Evolutionary conservation across 2,797 vertebrate species (phyloP), one percentile per base, ranked within the genome.

Genomic region (Selene dorsalis): DNA sequence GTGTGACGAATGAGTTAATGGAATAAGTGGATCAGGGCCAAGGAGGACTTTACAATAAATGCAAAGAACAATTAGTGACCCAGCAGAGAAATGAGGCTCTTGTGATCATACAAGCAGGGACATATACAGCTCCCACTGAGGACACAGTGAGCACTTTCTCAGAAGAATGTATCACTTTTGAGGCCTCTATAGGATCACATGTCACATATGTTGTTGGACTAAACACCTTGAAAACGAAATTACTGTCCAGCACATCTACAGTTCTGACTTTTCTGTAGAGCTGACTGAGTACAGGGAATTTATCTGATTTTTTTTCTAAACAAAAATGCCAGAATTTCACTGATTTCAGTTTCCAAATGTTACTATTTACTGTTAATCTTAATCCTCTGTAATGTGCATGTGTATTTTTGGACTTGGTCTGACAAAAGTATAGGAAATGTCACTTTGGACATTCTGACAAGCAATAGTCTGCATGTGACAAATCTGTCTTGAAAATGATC

Each of bases 11-110:
- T 69, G 72, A 75, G 71, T 83, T 84, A 85, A 82, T 81, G 63
- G 47, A 56, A 83, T 84, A 77, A 82, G 77, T 88, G 62, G 82
- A 80, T 79, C 79, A 75, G 64, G 71, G 71, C 41, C 63, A 64
- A 80, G 20, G 26, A 79, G 45, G 77, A 66, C 30, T 83, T 64
- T 72, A 59, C 28, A 73, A 17, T 35, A 11, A 35, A 47, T 58
- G 17, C 13, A 47, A 63, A 73, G 10, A 75, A 41, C 22, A 77
- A 77, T 73, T 28, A 56, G 50, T 69, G 24, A 72, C 39, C 59
- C 22, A 59, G 61, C 20, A 67, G 47, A 64, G 28, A 77, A 73
- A 64, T 55, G 6, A 50, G 11, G n/a, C 57, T 59, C 41, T 28
- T 74, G 77, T 79, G 63, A 61, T 55, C 64, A 72, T 17, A 66